A percentile compares a stretch with the other conserved stretches of the same genome.
phyloP scores from a whole-genome alignment of 2,888 invertebrate species.

The Cecidostiba fungosa region DNA sequence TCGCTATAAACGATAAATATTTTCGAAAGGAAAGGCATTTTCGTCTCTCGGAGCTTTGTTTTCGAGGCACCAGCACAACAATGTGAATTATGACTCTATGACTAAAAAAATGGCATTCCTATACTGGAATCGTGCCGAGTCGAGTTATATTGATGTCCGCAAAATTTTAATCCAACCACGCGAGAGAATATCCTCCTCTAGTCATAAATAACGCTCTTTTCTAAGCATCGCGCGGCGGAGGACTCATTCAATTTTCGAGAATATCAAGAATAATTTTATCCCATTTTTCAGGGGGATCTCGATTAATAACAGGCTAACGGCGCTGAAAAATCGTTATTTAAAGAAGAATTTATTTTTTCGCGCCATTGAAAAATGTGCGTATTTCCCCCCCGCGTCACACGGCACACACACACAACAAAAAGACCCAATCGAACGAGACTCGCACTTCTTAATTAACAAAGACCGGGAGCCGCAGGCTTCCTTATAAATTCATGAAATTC shows the following conservation, averaged over 20 bases:
- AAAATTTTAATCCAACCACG: neutral
- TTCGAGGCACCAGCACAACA: neutral
- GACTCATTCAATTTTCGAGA: neutral
- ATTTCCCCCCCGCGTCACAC: neutral
- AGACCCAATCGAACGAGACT: neutral
- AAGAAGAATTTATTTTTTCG: slow-evolving; percentile 46
- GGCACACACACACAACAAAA: neutral
- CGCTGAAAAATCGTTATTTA: slow-evolving; percentile 55
- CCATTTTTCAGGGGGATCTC: slow-evolving; percentile 4
- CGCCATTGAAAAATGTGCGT: slow-evolving; percentile 27
- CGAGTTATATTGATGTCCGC: slow-evolving; percentile 4
- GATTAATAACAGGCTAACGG: slow-evolving; percentile 28
- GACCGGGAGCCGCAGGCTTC: slow-evolving; percentile 50
- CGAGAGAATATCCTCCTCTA: slow-evolving; percentile 11
- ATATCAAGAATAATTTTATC: slow-evolving; percentile 13
- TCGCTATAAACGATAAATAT: neutral
- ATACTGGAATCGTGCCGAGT: neutral
- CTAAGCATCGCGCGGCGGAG: neutral
- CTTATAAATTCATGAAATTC: slow-evolving; percentile 62
- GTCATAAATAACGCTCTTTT: slow-evolving; percentile 9
- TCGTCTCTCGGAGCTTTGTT: neutral
- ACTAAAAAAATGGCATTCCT: slow-evolving; percentile 6
- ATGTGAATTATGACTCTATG: neutral
- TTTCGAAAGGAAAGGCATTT: neutral
- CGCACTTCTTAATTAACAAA: slow-evolving; percentile 60